phyloP scores from a whole-genome alignment of 2,113 vertebrate genomes.

The Onychostruthus taczanowskii region DNA sequence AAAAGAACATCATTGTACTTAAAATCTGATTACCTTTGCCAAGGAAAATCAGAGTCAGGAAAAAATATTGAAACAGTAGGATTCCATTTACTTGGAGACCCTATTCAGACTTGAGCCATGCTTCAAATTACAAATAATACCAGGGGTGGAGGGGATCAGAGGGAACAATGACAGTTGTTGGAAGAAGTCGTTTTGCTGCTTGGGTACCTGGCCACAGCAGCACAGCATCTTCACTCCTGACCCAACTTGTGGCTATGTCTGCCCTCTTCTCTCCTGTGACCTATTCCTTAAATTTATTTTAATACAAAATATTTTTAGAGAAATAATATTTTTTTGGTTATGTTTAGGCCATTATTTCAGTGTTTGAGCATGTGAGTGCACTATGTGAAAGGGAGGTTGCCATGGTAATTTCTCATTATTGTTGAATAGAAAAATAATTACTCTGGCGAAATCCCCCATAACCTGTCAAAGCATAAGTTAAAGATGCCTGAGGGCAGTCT shows the following conservation, averaged over 20 bases:
- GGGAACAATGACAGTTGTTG: not conserved
- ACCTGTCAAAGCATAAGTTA: slow-evolving; percentile 83
- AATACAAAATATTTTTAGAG: slow-evolving; percentile 64
- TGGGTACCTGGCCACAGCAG: not conserved
- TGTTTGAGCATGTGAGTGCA: slow-evolving; percentile 69
- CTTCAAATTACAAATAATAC: slow-evolving; percentile 49
- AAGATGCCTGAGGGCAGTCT: slow-evolving; percentile 77
- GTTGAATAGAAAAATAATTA: slow-evolving; percentile 88
- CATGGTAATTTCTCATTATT: slow-evolving; percentile 89
- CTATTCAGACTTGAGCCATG: slow-evolving; percentile 46
- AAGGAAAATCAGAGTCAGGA: slow-evolving; percentile 41
- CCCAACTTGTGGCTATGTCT: not conserved
- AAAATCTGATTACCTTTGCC: slow-evolving; percentile 45
- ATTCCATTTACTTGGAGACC: slow-evolving; percentile 31
- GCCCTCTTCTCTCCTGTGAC: slow-evolving; percentile 39
- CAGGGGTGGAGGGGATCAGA: slow-evolving; percentile 19
- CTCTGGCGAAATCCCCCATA: slow-evolving; percentile 81
- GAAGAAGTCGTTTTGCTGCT: not conserved
- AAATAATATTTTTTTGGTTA: slow-evolving; percentile 57
- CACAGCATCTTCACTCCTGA: not conserved
- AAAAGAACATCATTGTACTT: slow-evolving; percentile 36
- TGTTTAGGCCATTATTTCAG: slow-evolving; percentile 71
- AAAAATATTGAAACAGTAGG: slow-evolving; percentile 28
- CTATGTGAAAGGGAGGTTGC: slow-evolving; percentile 78
- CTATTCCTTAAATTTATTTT: slow-evolving; percentile 63